Base-by-base conservation (phyloP, 2,888 invertebrate species). In the Schizotus pectinicornis region DNA sequence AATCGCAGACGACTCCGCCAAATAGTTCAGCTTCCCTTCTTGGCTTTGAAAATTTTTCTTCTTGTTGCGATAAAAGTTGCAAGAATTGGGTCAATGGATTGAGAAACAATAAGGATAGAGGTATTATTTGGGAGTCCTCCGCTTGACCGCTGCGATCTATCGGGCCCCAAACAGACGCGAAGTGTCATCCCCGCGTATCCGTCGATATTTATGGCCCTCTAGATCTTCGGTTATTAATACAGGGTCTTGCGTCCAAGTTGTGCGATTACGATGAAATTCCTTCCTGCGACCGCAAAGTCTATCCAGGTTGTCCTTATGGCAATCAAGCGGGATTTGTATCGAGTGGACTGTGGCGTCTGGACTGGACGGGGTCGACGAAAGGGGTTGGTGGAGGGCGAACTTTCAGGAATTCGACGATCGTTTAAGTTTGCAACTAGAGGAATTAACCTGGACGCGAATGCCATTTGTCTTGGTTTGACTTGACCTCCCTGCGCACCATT, bases 401-500 rank as follows among this genome's bases (percentile, higher is more conserved):
- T 70, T 72, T 69, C 67, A 67, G 77, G 76, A 76, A 77, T 76
- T 74, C 70, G 74, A 62, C 70, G 74, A 75, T 75, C 77, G 77
- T 74, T 75, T 73, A 59, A 59, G 59, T 59, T 78, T 77, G 69
- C 70, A 77, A 78, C 76, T 76, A 73, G 74, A 73, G 76, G 77
- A 76, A 77, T 78, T 78, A 78, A 78, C 77, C 74, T 77, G 75
- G 77, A 74, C 77, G 74, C 74, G 75, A 74, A 77, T 77, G 75
- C 78, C 78, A 79, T 79, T 78, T 78, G 77, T 79, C 78, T 79
- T 77, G 78, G 78, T 78, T 77, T 76, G 79, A 77, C 77, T 77
- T 73, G 75, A 76, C 75, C 74, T 70, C 71, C 68, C 68, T 56
- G 62, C 65, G 60, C 51, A 63, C 76, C 77, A 78, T 79, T 78